Conservation (phyloP, 2,113 vertebrate genomes). For the Naja naja region DNA sequence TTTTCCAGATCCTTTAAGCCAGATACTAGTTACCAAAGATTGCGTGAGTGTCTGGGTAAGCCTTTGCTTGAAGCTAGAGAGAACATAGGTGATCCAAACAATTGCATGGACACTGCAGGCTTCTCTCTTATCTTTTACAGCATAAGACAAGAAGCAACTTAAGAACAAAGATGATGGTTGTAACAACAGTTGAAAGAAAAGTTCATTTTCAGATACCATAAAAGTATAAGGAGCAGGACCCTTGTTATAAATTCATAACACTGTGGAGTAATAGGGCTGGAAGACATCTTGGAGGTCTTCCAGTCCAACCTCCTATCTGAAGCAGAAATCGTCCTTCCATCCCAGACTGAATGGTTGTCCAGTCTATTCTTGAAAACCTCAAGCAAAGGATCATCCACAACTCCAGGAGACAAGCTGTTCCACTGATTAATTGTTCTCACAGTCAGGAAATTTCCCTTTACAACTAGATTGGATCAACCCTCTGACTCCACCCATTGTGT, state of each 20-base stretch:
- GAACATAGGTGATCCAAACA: background rate
- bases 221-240: background rate
- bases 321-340: no score
- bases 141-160: background rate
- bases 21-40: background rate
- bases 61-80: background rate
- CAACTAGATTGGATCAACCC: no score
- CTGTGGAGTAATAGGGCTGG: no score
- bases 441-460: no score
- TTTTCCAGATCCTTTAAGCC: constrained; percentile 29
- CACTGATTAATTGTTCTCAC: no score
- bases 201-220: background rate
- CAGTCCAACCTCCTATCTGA: no score
- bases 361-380: no score
- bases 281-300: no score
- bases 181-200: background rate
- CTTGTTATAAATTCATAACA: background rate
- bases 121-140: background rate
- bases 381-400: no score
- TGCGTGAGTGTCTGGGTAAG: background rate
- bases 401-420: no score
- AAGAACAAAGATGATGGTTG: background rate
- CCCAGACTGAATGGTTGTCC: no score
- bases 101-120: background rate
- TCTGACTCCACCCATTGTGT: no score